phyloP scores from a whole-genome alignment of 1,140 invertebrate genomes.

The Penaeus chinensis region DNA sequence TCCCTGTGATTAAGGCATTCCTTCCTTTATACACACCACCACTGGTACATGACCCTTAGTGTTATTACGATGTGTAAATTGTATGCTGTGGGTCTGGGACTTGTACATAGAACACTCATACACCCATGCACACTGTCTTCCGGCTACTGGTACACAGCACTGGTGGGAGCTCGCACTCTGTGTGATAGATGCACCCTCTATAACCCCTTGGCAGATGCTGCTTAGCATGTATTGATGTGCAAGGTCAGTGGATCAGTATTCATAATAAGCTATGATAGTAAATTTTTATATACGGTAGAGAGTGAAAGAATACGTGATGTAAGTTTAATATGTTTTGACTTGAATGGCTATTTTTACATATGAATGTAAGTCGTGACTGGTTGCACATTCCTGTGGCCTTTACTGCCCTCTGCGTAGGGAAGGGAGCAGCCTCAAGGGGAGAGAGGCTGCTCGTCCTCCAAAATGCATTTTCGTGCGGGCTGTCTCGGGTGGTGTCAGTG shows the following conservation, averaged over 20 bases:
- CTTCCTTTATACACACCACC: constrained; percentile 61
- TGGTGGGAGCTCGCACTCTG: constrained; percentile 54
- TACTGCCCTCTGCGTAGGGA: constrained; percentile 55
- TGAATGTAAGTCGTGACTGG: constrained; percentile 37
- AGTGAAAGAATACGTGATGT: constrained; percentile 34
- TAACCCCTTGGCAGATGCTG: constrained; percentile 48
- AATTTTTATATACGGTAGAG: constrained; percentile 45
- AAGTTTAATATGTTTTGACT: constrained; percentile 34
- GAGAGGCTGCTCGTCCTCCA: constrained; percentile 55
- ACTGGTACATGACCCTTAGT: constrained; percentile 52
- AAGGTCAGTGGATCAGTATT: constrained; percentile 53
- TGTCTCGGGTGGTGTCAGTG: constrained; percentile 38
- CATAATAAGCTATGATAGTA: constrained; percentile 50
- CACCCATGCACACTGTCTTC: constrained; percentile 51
- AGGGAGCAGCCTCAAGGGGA: constrained; percentile 60
- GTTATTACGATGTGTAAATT: constrained; percentile 43
- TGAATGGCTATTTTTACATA: constrained; percentile 59
- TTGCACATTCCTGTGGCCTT: constrained; percentile 59
- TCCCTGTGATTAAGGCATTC: constrained; percentile 60
- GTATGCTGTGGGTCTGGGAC: constrained; percentile 52
- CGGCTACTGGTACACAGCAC: constrained; percentile 55
- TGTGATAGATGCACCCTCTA: constrained; percentile 55
- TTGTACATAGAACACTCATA: constrained; percentile 49
- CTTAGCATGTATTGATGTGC: constrained; percentile 50
- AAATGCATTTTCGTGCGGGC: constrained; percentile 46